phyloP scores from a whole-genome alignment of 2,888 invertebrate genomes.

The Drosophila greeni region DNA sequence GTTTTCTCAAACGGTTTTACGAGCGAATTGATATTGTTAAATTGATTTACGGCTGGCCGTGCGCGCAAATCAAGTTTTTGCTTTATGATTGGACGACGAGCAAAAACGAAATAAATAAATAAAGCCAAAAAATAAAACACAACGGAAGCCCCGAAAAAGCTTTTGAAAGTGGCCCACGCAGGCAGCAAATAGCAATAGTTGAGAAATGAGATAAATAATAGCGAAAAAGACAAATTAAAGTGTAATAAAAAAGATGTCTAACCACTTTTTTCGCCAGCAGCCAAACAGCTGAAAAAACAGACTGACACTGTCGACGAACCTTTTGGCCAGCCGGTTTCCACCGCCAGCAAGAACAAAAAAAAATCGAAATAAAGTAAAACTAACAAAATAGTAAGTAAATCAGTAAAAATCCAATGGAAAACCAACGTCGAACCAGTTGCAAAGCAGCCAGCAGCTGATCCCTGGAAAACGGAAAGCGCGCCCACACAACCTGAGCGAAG shows the following conservation, averaged over 20 bases:
- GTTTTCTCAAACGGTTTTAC: conserved; percentile 37
- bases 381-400: conserved; percentile 16
- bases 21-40: conserved; percentile 41
- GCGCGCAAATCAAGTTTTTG: conserved; percentile 66
- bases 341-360: conserved; percentile 32
- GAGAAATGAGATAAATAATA: conserved; percentile 60
- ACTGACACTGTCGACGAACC: conserved; percentile 56
- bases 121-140: conserved; percentile 13
- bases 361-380: conserved; percentile 25
- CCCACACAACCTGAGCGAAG: conserved; percentile 64
- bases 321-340: conserved; percentile 65
- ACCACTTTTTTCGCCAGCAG: conserved; percentile 53
- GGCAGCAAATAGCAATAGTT: conserved; percentile 55
- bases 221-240: conserved; percentile 64
- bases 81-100: conserved; percentile 36
- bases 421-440: conserved; percentile 23
- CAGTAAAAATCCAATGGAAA: conserved; percentile 17
- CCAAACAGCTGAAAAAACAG: conserved; percentile 66
- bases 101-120: conserved; percentile 31
- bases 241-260: conserved; percentile 68
- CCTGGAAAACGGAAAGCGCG: conserved; percentile 41
- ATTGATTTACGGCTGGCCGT: conserved; percentile 54
- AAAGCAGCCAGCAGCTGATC: conserved; percentile 62
- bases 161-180: conserved; percentile 66
- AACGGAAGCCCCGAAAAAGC: conserved; percentile 27